Evolutionary conservation across 2,888 invertebrate species (phyloP).

Genomic region (Mantis religiosa): DNA sequence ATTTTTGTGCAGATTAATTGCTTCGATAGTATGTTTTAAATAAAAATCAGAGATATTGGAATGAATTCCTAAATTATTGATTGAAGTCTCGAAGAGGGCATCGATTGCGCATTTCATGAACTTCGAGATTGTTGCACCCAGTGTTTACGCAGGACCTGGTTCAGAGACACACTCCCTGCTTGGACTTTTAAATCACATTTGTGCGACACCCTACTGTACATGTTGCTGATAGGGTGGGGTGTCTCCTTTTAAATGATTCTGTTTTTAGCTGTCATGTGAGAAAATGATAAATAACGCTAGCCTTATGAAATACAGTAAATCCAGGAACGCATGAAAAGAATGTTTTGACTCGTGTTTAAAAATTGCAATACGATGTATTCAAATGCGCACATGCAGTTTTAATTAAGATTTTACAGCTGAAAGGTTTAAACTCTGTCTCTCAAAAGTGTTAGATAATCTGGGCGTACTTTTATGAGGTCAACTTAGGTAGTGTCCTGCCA

Average conservation of each 20-base stretch:
- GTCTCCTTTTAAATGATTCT: neutral
- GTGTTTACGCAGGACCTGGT: neutral
- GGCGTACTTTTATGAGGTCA: neutral
- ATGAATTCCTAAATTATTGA: neutral
- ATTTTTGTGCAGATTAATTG: neutral
- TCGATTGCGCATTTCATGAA: neutral
- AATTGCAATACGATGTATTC: too few species aligned
- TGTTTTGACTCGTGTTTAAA: too few species aligned
- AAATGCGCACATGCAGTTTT: neutral
- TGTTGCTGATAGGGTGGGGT: neutral
- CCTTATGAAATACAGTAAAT: neutral
- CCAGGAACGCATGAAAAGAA: too few species aligned
- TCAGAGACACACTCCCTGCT: neutral
- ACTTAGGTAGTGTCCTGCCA: neutral
- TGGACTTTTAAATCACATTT: neutral
- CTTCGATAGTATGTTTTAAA: neutral
- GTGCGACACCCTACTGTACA: neutral
- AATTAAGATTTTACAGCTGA: neutral
- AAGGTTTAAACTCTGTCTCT: neutral
- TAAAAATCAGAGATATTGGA: neutral
- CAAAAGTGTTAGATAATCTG: neutral
- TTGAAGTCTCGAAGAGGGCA: neutral
- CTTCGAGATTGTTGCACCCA: neutral
- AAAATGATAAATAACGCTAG: neutral
- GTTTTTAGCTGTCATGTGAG: neutral